phyloP scores from a whole-genome alignment of 2,797 vertebrate genomes.

The Varecia variegata region DNA sequence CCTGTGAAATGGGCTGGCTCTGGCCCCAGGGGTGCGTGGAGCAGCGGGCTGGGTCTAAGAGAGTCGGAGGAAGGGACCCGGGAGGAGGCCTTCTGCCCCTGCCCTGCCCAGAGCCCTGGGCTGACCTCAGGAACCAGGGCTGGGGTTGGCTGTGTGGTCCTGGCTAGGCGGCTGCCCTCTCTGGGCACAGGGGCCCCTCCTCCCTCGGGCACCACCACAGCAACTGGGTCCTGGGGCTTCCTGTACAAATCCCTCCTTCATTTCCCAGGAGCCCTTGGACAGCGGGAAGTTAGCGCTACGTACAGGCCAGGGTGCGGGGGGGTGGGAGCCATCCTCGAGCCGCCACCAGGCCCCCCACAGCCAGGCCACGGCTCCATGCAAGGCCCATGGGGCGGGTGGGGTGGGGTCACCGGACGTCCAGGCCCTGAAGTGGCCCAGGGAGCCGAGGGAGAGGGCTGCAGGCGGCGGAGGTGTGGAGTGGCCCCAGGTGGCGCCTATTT shows the following conservation, averaged over 20 bases:
- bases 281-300: conserved; percentile 74
- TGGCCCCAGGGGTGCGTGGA: neutral
- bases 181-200: neutral
- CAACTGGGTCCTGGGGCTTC: neutral
- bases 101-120: neutral
- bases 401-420: neutral
- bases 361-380: conserved; percentile 78
- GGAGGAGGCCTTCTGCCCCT: neutral
- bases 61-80: neutral
- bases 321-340: neutral
- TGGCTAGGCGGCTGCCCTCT: neutral
- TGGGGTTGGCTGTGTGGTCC: neutral
- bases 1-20: neutral
- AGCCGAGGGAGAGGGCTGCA: conserved; percentile 2
- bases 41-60: neutral
- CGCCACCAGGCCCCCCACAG: neutral
- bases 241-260: conserved; percentile 63
- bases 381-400: conserved; percentile 39
- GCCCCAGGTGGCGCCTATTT: conserved; percentile 85
- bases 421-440: conserved; percentile 12
- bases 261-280: conserved; percentile 60
- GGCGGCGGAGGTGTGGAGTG: neutral
- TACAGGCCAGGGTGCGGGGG: conserved; percentile 67
- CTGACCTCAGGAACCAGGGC: neutral
- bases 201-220: neutral